A percentile compares a stretch with the other conserved stretches of the same genome.
phyloP scores from a whole-genome alignment of 1,140 invertebrate species.

The Pogonomyrmex californicus region DNA sequence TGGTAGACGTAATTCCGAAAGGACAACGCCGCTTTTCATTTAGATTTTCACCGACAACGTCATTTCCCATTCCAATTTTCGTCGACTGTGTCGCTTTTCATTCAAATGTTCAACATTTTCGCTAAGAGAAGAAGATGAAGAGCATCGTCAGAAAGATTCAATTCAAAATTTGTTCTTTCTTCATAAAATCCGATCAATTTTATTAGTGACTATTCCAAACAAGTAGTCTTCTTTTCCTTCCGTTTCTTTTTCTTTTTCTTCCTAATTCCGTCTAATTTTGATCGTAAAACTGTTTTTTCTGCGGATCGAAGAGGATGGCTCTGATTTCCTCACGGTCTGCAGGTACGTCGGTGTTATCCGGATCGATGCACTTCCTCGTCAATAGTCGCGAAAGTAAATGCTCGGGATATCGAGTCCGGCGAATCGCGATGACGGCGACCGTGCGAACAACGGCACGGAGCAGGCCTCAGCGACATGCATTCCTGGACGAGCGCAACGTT shows the following conservation, averaged over 20 bases:
- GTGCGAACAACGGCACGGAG: conserved; percentile 10
- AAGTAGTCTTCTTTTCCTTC: neutral
- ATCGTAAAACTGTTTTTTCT: neutral
- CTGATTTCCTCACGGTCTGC: neutral
- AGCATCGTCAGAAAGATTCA: neutral
- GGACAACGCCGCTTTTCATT: conserved; percentile 25
- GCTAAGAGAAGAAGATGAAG: neutral
- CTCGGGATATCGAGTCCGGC: neutral
- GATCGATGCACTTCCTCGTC: conserved; percentile 42
- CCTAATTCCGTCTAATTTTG: neutral
- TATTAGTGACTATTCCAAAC: neutral
- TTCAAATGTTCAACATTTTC: neutral
- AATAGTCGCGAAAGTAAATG: conserved; percentile 39
- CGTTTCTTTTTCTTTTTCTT: neutral
- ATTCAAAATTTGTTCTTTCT: conserved; percentile 10
- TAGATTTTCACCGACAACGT: conserved; percentile 26
- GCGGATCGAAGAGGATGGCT: neutral
- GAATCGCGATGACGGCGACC: conserved; percentile 4
- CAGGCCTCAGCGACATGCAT: conserved; percentile 41
- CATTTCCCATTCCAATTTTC: conserved; percentile 37
- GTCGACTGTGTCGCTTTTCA: neutral
- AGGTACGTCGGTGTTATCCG: neutral
- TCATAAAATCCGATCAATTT: conserved; percentile 1
- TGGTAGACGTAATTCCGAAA: conserved; percentile 22
- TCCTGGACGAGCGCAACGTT: conserved; percentile 59